Base-by-base conservation (phyloP, 2,797 vertebrate species). In the Poeciliopsis presidionis region DNA sequence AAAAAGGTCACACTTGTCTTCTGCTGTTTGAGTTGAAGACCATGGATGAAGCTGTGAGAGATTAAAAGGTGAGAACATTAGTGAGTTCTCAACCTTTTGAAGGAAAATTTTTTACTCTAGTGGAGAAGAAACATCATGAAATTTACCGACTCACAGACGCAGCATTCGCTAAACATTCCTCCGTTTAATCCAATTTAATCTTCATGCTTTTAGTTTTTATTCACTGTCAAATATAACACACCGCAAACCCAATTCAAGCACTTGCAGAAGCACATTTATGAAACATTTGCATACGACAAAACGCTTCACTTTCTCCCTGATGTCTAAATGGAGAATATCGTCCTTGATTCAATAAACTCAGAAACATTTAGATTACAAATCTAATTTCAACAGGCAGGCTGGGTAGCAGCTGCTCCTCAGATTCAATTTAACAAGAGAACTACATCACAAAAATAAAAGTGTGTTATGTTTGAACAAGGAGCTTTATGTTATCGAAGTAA, bases 31-130 rank as follows among this genome's bases (percentile, higher is more conserved):
- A 51, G 65, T 76, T 85, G 70, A 87, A 85, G 80, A 74, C 47
- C 28, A 46, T 49, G 69, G 28, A 41, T 70, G 49, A 85, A 73
- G 77, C 76, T 45, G 41, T 25, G 73, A 78, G 63, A 39, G 80
- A 84, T 25, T 70, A 57, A 93, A 89, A 90, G 87, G 88, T 92
- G 79, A 86, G 30, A 84, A 72, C 84, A 87, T 78, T 87, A 78
- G 73, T 59, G 71, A 65, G 39, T 53, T 79, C 43, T 79, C 71
- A 79, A 73, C 59, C 71, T 79, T 88, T 84, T 71, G 53, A 74
- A 67, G 49, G 30, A 79, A 72, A 8, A 14, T 14, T 46, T 80
- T 59, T 87, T 76, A 43, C 77, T 82, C 81, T n/a, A 69, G 33
- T 2, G 2, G 36, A 73, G 63, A 72, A 87, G 14, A 82, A 87